Base-by-base conservation (phyloP, 1,140 invertebrate species). In the Drosophila persimilis region DNA sequence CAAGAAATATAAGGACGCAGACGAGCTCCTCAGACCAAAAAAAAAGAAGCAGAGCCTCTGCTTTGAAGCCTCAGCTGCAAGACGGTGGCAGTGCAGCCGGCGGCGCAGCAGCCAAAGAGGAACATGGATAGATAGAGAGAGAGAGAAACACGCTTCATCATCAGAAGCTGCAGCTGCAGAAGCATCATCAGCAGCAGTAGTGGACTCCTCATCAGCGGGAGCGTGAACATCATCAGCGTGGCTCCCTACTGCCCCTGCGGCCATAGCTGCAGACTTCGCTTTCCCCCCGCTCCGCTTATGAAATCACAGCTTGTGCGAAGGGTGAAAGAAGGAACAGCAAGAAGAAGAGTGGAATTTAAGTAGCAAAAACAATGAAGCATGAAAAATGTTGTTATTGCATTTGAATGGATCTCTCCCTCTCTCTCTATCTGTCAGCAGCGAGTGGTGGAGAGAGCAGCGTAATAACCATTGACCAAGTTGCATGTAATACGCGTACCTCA, bases 1-100 rank as follows among this genome's bases (percentile, higher is more conserved):
- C 70, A 73, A 69, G 66, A 53, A 35, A 70, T 44, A 47, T n/a
- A 20, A 24, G 31, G 62, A 26, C 35, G 69, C 11, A 29, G 13
- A 64, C 56, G 65, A 71, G 81, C 65, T 81, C 70, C 81, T 86
- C 86, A 86, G 81, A 86, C 70, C 63, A 76, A 85, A 39, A 75
- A 72, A 31, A 47, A 69, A 6, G 52, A 63, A 35, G 29, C 5
- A 29, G 31, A 50, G 35, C 11, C 35, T 4, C 35, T 4, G 11
- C 35, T 39, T 39, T 39, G 35, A 39, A 13, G 35, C 11, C 11
- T 39, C 35, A 39, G 9, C 35, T 13, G 35, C 35, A 39, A 39
- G 11, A 39, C 35, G 11, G 35, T 13, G 35, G 11, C 3, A 39
- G 35, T 11, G 35, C 35, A 39, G 35, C 35, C 35, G 11, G 35